Percentiles rank a stretch among this genome's conserved stretches.
Evolutionary conservation across 2,797 vertebrate genomes (phyloP).

Genomic region (Heliangelus exortis): DNA sequence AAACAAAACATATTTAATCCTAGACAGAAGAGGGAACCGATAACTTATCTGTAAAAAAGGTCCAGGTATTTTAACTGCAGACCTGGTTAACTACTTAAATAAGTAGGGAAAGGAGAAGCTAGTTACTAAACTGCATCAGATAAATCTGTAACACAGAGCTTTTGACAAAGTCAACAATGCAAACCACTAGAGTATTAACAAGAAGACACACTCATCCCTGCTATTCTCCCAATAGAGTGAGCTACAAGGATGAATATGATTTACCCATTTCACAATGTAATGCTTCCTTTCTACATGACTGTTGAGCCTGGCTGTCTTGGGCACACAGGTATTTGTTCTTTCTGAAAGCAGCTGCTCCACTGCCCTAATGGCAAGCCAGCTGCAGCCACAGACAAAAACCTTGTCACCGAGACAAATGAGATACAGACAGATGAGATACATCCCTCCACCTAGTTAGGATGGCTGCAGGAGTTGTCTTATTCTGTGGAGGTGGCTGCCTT

Average conservation of each 20-base stretch:
- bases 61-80: not conserved
- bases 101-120: not conserved
- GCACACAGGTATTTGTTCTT: not conserved
- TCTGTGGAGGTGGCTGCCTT: not conserved
- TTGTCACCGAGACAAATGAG: not conserved
- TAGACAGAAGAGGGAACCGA: not conserved
- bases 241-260: not conserved
- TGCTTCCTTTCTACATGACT: not conserved
- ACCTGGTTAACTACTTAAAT: not conserved
- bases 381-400: not conserved
- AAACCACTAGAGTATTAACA: not conserved
- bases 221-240: not conserved
- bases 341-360: not conserved
- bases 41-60: not conserved
- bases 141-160: not conserved
- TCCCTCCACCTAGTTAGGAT: fast-evolving
- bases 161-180: not conserved
- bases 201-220: fast-evolving
- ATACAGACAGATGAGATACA: not conserved
- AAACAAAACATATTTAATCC: not conserved
- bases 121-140: not conserved
- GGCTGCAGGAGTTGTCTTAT: not conserved
- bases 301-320: not conserved
- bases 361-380: not conserved
- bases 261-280: fast-evolving